Percentiles rank a stretch among this genome's conserved stretches.
phyloP scores from a whole-genome alignment of 2,888 invertebrate species.

The Aspidapion aeneum region DNA sequence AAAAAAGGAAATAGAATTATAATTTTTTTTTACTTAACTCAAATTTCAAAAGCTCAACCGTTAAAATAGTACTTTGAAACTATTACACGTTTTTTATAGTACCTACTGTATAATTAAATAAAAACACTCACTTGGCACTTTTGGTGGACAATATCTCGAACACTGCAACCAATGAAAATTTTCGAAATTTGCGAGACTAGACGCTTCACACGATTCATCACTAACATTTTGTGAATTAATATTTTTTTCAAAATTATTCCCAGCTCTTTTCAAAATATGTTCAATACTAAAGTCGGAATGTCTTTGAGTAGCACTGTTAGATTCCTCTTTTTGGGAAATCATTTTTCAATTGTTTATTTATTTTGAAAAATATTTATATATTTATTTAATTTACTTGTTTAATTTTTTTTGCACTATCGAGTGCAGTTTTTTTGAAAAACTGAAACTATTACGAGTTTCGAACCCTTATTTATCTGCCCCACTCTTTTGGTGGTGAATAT shows the following conservation, averaged over 20 bases:
- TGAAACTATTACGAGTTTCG: slow-evolving; percentile 18
- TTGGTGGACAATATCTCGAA: slow-evolving; percentile 70
- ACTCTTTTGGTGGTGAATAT: slow-evolving; percentile 24
- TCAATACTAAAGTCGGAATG: slow-evolving; percentile 58
- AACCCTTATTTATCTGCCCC: slow-evolving; percentile 36
- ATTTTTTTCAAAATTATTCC: slow-evolving; percentile 34
- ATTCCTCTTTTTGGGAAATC: slow-evolving; percentile 24
- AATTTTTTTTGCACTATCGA: slow-evolving; percentile 10
- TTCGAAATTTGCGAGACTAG: slow-evolving; percentile 14
- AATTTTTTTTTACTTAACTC: too few relatives aligned
- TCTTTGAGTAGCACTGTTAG: slow-evolving; percentile 20
- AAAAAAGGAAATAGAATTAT: too few relatives aligned
- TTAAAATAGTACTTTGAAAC: too few relatives aligned
- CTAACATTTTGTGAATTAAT: not conserved
- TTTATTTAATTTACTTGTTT: too few relatives aligned
- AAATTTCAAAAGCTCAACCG: too few relatives aligned
- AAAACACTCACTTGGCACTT: slow-evolving; percentile 63
- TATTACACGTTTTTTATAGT: too few relatives aligned
- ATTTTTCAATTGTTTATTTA: slow-evolving; percentile 14
- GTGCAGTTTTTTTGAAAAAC: slow-evolving; percentile 19
- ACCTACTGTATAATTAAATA: too few relatives aligned
- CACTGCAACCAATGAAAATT: slow-evolving; percentile 61
- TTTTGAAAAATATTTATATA: too few relatives aligned
- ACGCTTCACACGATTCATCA: not conserved
- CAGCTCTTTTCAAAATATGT: slow-evolving; percentile 55